Conservation (phyloP, 2,888 invertebrate species). For the Ectemnius lituratus region DNA sequence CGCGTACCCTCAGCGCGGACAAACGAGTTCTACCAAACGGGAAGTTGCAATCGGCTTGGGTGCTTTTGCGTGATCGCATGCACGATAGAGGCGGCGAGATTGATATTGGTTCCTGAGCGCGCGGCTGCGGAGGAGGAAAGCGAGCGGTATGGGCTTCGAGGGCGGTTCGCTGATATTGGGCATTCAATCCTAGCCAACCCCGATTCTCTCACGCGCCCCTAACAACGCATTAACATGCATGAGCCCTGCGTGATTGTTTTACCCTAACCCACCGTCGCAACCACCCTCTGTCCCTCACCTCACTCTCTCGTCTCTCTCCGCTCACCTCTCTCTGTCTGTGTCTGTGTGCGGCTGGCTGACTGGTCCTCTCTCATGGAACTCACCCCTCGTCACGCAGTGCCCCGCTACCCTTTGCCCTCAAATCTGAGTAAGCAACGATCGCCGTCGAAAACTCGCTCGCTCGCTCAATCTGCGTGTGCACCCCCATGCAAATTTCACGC, state of each 20-base stretch:
- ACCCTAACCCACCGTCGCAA: constrained; percentile 66
- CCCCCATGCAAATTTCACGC: constrained; percentile 70
- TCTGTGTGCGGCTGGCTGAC: no score
- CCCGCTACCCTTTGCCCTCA: constrained; percentile 42
- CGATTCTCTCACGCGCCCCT: constrained; percentile 69
- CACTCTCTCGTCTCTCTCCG: not conserved
- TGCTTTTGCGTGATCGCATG: constrained; percentile 59
- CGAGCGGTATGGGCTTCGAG: constrained; percentile 67
- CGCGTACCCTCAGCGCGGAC: constrained; percentile 29
- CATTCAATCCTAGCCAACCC: constrained; percentile 72
- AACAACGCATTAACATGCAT: constrained; percentile 78
- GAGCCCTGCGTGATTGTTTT: constrained; percentile 77
- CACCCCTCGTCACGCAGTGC: not conserved
- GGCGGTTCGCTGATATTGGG: constrained; percentile 74
- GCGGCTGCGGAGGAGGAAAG: constrained; percentile 59
- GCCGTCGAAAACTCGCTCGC: constrained; percentile 55
- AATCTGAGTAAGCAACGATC: constrained; percentile 68
- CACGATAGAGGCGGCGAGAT: constrained; percentile 57
- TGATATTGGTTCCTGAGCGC: constrained; percentile 66
- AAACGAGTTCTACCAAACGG: constrained; percentile 47
- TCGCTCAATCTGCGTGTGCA: constrained; percentile 53
- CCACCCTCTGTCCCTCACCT: constrained; percentile 21
- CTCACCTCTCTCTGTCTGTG: no score
- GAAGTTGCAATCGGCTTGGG: constrained; percentile 46
- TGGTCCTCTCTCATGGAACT: no score